Evolutionary conservation across 2,797 vertebrate genomes (phyloP), one percentile per base, ranked within the genome.

Genomic region (Pipistrellus nathusii): DNA sequence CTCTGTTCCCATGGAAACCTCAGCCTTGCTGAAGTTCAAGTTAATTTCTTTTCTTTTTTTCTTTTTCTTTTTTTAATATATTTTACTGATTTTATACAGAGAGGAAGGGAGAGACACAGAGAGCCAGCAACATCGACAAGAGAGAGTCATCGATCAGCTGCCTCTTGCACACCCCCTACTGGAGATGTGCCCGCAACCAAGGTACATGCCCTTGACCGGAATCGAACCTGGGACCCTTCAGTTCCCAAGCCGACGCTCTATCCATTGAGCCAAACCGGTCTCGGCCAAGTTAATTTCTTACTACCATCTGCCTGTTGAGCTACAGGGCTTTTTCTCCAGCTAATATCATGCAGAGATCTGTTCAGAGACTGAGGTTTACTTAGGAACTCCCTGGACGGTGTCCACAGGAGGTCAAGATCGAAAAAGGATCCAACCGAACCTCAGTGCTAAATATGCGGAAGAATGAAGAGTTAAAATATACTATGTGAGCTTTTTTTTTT

Each of bases 1-100:
- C 93, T 95, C 66, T 87, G 97, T 98, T 98, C 69, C 98, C 96
- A 98, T 98, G 98, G 98, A 98, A 98, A 98, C 98, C 69, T 73
- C 88, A 83, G 96, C 91, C 90, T 90, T 98, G 96, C 96, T 97
- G 97, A 97, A 98, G 94, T 97, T 97, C 97, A 98, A 98, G 85
- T 97, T 96, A 88, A 80, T 68, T 95, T 97, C 94, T 97, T 96
- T n/a, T n/a, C n/a, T n/a, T n/a, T n/a, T n/a, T n/a, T n/a, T n/a
- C n/a, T n/a, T n/a, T n/a, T n/a, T n/a, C n/a, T n/a, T n/a, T n/a
- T n/a, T n/a, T n/a, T n/a, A n/a, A n/a, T n/a, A n/a, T n/a, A n/a
- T n/a, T n/a, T n/a, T n/a, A n/a, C n/a, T n/a, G n/a, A n/a, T n/a
- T n/a, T n/a, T n/a, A n/a, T n/a, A n/a, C n/a, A n/a, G n/a, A n/a